Conservation (phyloP, 1,140 invertebrate species). For the Mactra quadrangularis region DNA sequence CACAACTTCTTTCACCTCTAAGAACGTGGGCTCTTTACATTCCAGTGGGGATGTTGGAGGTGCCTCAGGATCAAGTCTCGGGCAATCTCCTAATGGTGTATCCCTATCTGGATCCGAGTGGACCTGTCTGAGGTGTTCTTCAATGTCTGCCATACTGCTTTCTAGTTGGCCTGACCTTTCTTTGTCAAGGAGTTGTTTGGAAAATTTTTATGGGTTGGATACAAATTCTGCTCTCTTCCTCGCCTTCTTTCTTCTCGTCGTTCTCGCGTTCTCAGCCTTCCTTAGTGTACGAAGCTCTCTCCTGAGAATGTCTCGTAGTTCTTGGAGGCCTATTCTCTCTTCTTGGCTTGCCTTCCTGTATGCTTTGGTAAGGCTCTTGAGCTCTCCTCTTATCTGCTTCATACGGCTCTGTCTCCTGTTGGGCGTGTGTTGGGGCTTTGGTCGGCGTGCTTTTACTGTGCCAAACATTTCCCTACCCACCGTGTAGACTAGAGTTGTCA, state of each 20-base stretch:
- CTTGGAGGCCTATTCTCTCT: conserved; percentile 14
- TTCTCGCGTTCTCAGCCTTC: too few relatives aligned
- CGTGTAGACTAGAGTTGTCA: conserved; percentile 13
- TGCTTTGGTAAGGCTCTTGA: conserved; percentile 1
- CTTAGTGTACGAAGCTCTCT: too few relatives aligned
- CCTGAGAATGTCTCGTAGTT: conserved; percentile 15
- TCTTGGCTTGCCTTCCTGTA: conserved; percentile 20
- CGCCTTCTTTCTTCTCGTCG: too few relatives aligned
- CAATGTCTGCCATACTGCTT: conserved; percentile 19
- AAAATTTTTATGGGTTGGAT: conserved; percentile 36
- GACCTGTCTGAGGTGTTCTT: conserved; percentile 17
- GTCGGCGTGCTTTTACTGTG: background rate
- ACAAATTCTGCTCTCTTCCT: too few relatives aligned
- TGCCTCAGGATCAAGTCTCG: too few relatives aligned
- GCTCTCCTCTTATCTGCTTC: conserved; percentile 7
- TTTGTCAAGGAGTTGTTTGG: too few relatives aligned
- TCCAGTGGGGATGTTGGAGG: conserved; percentile 11
- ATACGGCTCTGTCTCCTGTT: conserved; percentile 34
- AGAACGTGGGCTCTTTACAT: too few relatives aligned
- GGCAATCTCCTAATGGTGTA: too few relatives aligned
- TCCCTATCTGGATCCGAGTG: too few relatives aligned
- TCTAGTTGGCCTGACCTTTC: too few relatives aligned
- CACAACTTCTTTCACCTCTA: too few relatives aligned
- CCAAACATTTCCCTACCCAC: conserved; percentile 28
- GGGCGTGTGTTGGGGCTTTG: too few relatives aligned